Evolutionary conservation across 2,888 invertebrate species (phyloP), one percentile per base, ranked within the genome.

Genomic region (Lasiommata megera): DNA sequence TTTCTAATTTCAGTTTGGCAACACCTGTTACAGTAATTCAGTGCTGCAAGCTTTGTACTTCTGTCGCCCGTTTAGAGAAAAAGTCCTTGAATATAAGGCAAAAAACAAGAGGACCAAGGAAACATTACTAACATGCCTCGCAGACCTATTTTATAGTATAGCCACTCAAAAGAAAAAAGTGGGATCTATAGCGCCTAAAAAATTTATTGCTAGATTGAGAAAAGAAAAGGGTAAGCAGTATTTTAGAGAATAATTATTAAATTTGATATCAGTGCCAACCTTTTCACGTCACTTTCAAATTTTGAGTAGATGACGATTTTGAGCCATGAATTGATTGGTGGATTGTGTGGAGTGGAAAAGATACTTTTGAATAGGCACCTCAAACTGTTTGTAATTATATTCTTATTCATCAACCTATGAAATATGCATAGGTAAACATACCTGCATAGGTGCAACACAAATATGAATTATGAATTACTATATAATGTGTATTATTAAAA

Each of bases 161-260:
- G 99, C 99, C 38, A 99, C 99, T n/a, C 99, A 99, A 82, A 99
- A 99, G 93, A 99, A 99, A 84, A 98, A 99, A 93, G 97, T 99
- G 58, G 99, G 99, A 58, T 99, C 99, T 18, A 98, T 99, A 80
- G 99, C 99, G 53, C 99, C 99, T 68, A 99, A 99, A 91, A 98
- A 99, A 84, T 99, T 99, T 89, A 99, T 99, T 78, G 98, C 99
- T 67, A 94, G 99, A 74, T 91, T 99, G 79, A 94, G 99, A 74
- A 99, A 99, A 92, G 99, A 99, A 92, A 99, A 99, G 93, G 98
- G 97, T 96, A 73, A 71, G 44, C 16, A 23, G 23, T 7, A 18
- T 34, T n/a, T 11, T 14, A 48, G 5, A 41, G 1, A 17, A n/a
- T 36, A 9, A 23, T 7, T 11, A n/a, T 44, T 7, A n/a, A n/a